Conservation (phyloP, 2,113 vertebrate species). For the Sakesphorus luctuosus region DNA sequence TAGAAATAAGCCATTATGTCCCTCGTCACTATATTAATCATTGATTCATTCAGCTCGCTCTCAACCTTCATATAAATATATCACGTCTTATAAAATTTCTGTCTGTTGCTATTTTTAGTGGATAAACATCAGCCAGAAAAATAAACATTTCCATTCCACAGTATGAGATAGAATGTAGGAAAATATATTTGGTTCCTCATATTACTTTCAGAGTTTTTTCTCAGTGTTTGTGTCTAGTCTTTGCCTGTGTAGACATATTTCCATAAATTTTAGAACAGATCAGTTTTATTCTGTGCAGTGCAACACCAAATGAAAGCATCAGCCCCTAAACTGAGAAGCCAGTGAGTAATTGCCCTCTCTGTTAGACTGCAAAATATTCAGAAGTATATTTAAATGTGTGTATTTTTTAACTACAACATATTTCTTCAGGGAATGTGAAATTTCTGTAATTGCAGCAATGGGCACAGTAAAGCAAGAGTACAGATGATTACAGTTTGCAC, state of each 20-base stretch:
- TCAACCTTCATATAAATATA: conserved; percentile 9
- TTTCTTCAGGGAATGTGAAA: not conserved
- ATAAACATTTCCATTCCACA: conserved; percentile 2
- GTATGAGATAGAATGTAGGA: not conserved
- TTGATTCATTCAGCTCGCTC: conserved; percentile 23
- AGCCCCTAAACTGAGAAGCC: not conserved
- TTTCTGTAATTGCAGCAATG: not conserved
- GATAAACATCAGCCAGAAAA: not conserved
- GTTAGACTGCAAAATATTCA: not conserved
- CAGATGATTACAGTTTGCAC: not conserved
- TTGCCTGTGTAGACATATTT: not conserved
- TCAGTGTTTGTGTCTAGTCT: not conserved
- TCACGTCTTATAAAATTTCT: conserved; percentile 1
- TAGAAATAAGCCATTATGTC: conserved; percentile 36
- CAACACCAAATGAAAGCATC: not conserved
- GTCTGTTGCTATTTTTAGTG: not conserved
- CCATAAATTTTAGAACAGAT: not conserved
- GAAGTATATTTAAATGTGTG: not conserved
- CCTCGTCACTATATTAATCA: conserved; percentile 11
- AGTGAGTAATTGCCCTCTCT: not conserved
- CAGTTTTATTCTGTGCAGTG: not conserved
- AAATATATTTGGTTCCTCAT: not conserved
- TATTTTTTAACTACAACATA: not conserved
- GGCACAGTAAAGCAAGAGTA: not conserved
- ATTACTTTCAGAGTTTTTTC: not conserved